Conservation (phyloP, 2,888 invertebrate species). For the Stenotaenia linearis region DNA sequence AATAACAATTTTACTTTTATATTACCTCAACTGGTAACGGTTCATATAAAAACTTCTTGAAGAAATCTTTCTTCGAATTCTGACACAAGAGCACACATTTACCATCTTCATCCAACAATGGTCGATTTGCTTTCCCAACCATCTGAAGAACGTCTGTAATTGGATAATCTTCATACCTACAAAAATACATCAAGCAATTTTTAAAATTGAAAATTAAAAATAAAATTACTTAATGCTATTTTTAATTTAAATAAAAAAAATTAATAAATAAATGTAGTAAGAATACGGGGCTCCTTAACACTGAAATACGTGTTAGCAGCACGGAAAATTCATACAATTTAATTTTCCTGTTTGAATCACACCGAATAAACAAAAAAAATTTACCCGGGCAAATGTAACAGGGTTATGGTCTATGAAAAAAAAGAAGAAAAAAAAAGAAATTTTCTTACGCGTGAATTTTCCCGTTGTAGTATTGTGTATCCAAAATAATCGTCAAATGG, state of each 20-base stretch:
- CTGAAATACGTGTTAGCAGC: not conserved
- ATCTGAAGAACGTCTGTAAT: slow-evolving; percentile 95
- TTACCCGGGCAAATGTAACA: not conserved
- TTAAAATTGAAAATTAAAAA: too few species aligned
- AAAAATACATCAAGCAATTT: too few species aligned
- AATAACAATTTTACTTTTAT: too few species aligned
- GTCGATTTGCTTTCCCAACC: slow-evolving; percentile 93
- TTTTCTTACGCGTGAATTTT: slow-evolving; percentile 53
- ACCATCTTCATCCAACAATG: slow-evolving; percentile 79
- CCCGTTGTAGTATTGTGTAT: slow-evolving; percentile 87
- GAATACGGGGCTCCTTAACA: not conserved
- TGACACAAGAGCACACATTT: slow-evolving; percentile 95
- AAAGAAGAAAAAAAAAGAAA: not conserved
- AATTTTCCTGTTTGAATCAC: not conserved
- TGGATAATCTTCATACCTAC: slow-evolving; percentile 95
- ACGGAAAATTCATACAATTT: not conserved
- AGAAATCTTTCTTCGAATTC: slow-evolving; percentile 95
- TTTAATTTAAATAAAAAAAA: not conserved
- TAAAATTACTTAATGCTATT: not conserved
- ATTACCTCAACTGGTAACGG: slow-evolving; percentile 83
- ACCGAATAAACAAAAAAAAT: not conserved
- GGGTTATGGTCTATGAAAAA: not conserved
- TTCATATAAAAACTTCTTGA: slow-evolving; percentile 95
- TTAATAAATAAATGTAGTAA: not conserved
- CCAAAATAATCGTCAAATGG: slow-evolving; percentile 94